Evolutionary conservation across 2,113 vertebrate species (phyloP), one percentile per base, ranked within the genome.

Genomic region (Origma solitaria): DNA sequence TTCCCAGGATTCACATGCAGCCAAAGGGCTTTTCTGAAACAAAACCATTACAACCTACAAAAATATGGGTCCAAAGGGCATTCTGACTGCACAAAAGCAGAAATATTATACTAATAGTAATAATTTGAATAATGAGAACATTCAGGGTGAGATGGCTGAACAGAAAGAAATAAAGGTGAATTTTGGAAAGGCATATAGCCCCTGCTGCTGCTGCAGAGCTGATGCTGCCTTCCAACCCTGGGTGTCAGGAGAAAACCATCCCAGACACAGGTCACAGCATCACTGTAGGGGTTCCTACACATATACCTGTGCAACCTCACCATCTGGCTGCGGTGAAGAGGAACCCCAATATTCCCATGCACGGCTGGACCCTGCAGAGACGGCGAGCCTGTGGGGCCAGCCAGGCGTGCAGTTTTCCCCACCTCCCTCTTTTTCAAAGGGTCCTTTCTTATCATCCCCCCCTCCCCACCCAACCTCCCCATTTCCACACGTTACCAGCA

Each of bases 371-470:
- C 27, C 64, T 1, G 2, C 27, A 47, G 69, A 82, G 56, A 40
- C 28, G 0, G 54, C 0, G 4, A 86, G 92, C 33, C 88, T 19
- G 35, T 28, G 40, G 40, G 53, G 47, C 78, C 62, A 3, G 68
- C 54, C 11, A 1, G 31, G 45, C 14, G 2, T 3, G 2, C 71
- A 24, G 18, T 68, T 84, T 76, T 44, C 88, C 44, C 86, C 62
- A 88, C 85, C 83, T 96, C 95, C 51, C 50, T 76, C 88, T 92
- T 94, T 95, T 79, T 95, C 91, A 97, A 97, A 95, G 90, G 88
- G 91, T 86, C 72, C 71, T 96, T 97, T 96, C 95, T 97, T 95
- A 92, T 81, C 81, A 56, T 40, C 2, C 38, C 44, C 35, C 49
- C 31, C 40, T 3, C 33, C 53, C 60, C 1, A 6, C 62, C 62